A percentile compares a stretch with the other conserved stretches of the same genome.
Conservation (phyloP, 2,888 invertebrate species). For the Euzophera pinguis region DNA sequence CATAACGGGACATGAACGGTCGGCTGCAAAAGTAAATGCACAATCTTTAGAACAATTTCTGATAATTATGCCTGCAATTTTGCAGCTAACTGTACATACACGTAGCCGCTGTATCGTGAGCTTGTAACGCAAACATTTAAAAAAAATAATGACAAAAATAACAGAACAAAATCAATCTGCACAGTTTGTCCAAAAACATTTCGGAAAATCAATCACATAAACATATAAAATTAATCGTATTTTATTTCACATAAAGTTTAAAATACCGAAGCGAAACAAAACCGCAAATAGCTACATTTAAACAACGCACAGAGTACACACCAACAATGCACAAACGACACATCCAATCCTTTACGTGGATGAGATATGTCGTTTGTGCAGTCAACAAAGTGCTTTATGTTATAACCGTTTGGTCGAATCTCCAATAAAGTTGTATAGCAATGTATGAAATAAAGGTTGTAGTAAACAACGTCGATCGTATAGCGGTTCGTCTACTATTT, state of each 20-base stretch:
- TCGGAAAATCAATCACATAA: not conserved
- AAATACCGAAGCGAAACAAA: not conserved
- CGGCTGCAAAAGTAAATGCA: too few species aligned
- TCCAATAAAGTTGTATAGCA: slow-evolving; percentile 21
- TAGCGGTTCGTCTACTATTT: not conserved
- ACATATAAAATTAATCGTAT: not conserved
- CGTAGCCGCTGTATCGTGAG: too few species aligned
- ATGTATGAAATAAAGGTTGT: slow-evolving; percentile 28
- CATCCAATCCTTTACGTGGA: slow-evolving; percentile 20
- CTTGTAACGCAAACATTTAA: too few species aligned
- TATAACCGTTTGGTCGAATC: slow-evolving; percentile 27
- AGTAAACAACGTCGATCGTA: slow-evolving; percentile 13
- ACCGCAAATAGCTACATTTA: slow-evolving; percentile 5
- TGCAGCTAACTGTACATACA: too few species aligned
- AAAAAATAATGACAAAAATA: too few species aligned
- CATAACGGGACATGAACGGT: too few species aligned
- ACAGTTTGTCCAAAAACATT: not conserved
- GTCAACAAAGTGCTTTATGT: slow-evolving; percentile 26
- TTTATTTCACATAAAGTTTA: not conserved
- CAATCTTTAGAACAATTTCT: too few species aligned
- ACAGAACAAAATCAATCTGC: too few species aligned
- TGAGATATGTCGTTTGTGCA: slow-evolving; percentile 23
- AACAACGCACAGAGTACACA: slow-evolving; percentile 18
- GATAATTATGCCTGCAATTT: too few species aligned
- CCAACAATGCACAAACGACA: too few species aligned